Percentiles rank a stretch among this genome's conserved stretches.
phyloP scores from a whole-genome alignment of 2,113 vertebrate species.

The Empidonax alnorum region DNA sequence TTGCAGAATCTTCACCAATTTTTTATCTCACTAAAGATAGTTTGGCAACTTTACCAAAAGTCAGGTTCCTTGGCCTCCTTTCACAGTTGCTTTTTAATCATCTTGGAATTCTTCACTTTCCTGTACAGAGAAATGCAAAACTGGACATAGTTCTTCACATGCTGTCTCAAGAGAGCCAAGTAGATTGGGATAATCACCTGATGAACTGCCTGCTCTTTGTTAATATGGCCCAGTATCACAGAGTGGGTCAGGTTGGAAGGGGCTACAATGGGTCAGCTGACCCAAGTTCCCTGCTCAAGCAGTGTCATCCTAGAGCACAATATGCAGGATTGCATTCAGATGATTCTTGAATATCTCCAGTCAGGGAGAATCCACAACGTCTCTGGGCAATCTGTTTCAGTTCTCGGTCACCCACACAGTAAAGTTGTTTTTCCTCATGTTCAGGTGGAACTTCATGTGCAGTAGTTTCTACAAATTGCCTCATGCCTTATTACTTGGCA shows the following conservation, averaged over 20 bases:
- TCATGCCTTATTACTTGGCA: background rate
- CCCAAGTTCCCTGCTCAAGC: background rate
- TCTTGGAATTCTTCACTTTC: background rate
- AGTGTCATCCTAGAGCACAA: background rate
- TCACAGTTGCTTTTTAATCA: background rate
- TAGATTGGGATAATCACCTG: background rate
- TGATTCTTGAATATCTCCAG: background rate
- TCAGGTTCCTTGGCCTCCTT: background rate
- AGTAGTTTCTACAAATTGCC: background rate
- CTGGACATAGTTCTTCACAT: background rate
- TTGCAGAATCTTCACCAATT: background rate
- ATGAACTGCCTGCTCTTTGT: background rate
- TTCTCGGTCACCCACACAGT: rapidly evolving
- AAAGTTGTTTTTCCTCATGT: background rate
- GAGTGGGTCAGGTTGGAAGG: background rate
- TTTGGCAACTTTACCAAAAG: background rate
- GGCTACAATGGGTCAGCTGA: background rate
- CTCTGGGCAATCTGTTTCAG: background rate
- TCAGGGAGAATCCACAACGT: background rate
- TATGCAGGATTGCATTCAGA: background rate
- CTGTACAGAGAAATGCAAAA: background rate
- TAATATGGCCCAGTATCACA: background rate
- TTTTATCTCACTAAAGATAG: background rate
- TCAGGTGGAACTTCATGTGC: background rate
- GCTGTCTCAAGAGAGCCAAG: background rate